Percentiles rank a stretch among this genome's conserved stretches.
phyloP scores from a whole-genome alignment of 2,888 invertebrate genomes.

The Luperina nickerlii region DNA sequence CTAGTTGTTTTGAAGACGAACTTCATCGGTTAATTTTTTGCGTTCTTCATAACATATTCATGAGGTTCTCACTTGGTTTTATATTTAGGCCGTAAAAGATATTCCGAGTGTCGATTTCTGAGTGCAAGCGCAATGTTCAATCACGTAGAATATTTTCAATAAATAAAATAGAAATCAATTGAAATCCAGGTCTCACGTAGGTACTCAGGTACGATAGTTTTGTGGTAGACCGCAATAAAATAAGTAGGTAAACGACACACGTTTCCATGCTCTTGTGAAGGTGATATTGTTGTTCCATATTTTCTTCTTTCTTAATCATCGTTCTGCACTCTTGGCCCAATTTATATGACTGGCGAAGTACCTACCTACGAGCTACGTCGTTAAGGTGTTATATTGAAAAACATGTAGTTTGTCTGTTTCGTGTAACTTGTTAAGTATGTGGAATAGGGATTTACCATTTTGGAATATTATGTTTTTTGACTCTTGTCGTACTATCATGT shows the following conservation, averaged over 20 bases:
- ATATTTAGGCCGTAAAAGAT: not conserved
- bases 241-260: not conserved
- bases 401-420: too few relatives aligned
- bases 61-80: not conserved
- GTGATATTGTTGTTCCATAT: too few relatives aligned
- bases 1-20: not conserved
- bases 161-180: conserved; percentile 9
- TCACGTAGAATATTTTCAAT: conserved; percentile 49
- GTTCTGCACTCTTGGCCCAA: not conserved
- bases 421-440: too few relatives aligned
- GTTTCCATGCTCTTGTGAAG: not conserved
- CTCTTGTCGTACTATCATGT: too few relatives aligned
- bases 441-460: too few relatives aligned
- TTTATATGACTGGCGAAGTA: not conserved
- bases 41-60: not conserved
- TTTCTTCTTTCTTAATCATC: not conserved
- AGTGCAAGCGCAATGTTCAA: not conserved
- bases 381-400: too few relatives aligned
- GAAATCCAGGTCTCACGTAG: conserved; percentile 36
- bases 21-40: not conserved
- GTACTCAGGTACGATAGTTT: not conserved
- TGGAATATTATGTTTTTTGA: too few relatives aligned
- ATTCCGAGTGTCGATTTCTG: not conserved
- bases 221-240: conserved; percentile 12
- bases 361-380: too few relatives aligned